Evolutionary conservation across 2,888 invertebrate genomes (phyloP).

Genomic region (Lasioglossum oenotherae): DNA sequence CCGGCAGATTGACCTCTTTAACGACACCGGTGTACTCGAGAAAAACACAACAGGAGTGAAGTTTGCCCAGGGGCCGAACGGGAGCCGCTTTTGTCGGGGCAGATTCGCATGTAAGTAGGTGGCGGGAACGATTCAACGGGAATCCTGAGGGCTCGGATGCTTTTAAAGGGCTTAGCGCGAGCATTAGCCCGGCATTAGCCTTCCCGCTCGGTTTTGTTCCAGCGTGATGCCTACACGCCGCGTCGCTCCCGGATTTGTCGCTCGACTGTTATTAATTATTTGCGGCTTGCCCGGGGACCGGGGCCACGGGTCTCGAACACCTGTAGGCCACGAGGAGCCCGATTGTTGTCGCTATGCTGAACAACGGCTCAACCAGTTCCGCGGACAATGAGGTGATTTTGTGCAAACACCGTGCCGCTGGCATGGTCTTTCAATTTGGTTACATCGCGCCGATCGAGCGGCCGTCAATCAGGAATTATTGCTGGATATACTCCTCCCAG

Average conservation of each 20-base stretch:
- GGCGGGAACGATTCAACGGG: slow-evolving; percentile 41
- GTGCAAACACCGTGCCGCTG: slow-evolving; percentile 30
- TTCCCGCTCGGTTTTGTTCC: slow-evolving; percentile 62
- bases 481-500: neutral
- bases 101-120: slow-evolving; percentile 76
- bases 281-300: slow-evolving; percentile 44
- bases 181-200: slow-evolving; percentile 70
- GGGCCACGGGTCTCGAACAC: slow-evolving; percentile 54
- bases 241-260: slow-evolving; percentile 63
- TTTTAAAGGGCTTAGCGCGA: slow-evolving; percentile 73
- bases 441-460: slow-evolving; percentile 9
- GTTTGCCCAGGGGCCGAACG: neutral
- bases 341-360: slow-evolving; percentile 36
- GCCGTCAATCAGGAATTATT: neutral
- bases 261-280: slow-evolving; percentile 72
- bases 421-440: slow-evolving; percentile 25
- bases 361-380: slow-evolving; percentile 31
- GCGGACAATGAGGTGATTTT: slow-evolving; percentile 49
- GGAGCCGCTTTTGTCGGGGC: slow-evolving; percentile 67
- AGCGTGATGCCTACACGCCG: slow-evolving; percentile 49
- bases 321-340: slow-evolving; percentile 57
- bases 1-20: slow-evolving; percentile 47
- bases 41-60: slow-evolving; percentile 31
- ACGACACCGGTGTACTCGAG: slow-evolving; percentile 13
- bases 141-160: slow-evolving; percentile 52